Percentiles rank a stretch among this genome's conserved stretches.
Conservation (phyloP, 1,140 invertebrate species). For the Chrysomallon squamiferum region DNA sequence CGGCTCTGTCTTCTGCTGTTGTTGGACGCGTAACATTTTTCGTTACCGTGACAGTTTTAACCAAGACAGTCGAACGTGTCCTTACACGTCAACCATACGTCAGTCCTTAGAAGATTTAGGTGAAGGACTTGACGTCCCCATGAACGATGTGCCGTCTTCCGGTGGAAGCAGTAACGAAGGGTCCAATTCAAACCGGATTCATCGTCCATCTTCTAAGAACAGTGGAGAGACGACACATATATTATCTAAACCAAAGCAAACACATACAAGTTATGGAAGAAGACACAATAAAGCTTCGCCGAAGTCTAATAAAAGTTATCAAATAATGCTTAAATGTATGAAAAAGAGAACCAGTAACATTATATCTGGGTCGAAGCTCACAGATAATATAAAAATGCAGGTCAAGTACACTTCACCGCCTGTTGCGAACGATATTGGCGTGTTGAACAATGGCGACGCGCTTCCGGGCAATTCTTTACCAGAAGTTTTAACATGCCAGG, state of each 20-base stretch:
- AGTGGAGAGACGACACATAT: neutral
- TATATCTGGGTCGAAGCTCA: too few relatives aligned
- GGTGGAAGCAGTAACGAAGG: constrained; percentile 13
- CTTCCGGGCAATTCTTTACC: too few relatives aligned
- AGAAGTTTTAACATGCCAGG: too few relatives aligned
- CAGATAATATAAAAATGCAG: too few relatives aligned
- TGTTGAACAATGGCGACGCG: too few relatives aligned
- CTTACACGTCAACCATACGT: constrained; percentile 15
- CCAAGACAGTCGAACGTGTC: neutral
- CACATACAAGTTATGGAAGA: neutral
- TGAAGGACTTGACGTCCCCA: neutral
- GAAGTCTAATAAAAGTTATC: neutral
- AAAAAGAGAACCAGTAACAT: constrained; percentile 3
- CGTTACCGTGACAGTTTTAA: neutral
- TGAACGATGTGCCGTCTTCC: constrained; percentile 6
- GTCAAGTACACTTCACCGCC: too few relatives aligned
- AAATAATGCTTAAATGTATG: constrained; percentile 5
- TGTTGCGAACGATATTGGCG: too few relatives aligned
- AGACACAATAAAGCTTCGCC: neutral
- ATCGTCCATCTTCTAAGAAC: constrained; percentile 9
- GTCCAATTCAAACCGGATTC: constrained; percentile 10
- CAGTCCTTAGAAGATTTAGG: neutral
- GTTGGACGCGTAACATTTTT: constrained; percentile 5
- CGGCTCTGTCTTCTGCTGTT: constrained; percentile 22
- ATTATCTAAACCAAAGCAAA: neutral